A percentile compares a stretch with the other conserved stretches of the same genome.
Evolutionary conservation across 2,888 invertebrate species (phyloP).

Genomic region (Spisula solida): DNA sequence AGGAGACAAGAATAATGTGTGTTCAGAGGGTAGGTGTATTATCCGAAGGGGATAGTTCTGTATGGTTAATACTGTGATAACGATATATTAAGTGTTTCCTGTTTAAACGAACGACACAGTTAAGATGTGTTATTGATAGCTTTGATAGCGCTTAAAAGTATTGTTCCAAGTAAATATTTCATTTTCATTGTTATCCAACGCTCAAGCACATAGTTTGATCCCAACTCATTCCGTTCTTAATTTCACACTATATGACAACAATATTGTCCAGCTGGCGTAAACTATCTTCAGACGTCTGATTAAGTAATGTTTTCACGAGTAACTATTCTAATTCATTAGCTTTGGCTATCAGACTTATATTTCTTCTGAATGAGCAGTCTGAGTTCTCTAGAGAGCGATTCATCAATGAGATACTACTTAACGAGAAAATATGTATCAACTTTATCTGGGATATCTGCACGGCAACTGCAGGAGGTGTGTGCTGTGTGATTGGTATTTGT

Average conservation of each 20-base stretch:
- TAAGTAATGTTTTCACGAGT: background rate
- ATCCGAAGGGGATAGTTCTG: no score
- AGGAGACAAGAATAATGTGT: no score
- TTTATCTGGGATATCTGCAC: background rate
- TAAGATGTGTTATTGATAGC: no score
- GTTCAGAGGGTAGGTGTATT: no score
- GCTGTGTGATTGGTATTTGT: background rate
- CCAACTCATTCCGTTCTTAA: background rate
- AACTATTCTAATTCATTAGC: background rate
- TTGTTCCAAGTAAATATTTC: no score
- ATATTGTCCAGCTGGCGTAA: background rate
- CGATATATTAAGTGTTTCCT: no score
- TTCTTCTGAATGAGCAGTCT: background rate
- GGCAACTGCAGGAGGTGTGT: background rate
- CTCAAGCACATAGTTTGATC: no score
- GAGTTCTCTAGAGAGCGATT: background rate
- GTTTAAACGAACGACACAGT: no score
- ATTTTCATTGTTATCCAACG: no score
- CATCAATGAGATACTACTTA: background rate
- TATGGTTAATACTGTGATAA: no score
- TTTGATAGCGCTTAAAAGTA: no score
- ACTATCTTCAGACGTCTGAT: background rate
- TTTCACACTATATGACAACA: background rate
- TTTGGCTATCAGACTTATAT: background rate
- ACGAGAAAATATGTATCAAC: constrained; percentile 10